These are phyloP conservation scores for Melanotaenia nigrans DNA, from an alignment of 2,797 vertebrate genomes.

Conservation along the genomic window DNA sequence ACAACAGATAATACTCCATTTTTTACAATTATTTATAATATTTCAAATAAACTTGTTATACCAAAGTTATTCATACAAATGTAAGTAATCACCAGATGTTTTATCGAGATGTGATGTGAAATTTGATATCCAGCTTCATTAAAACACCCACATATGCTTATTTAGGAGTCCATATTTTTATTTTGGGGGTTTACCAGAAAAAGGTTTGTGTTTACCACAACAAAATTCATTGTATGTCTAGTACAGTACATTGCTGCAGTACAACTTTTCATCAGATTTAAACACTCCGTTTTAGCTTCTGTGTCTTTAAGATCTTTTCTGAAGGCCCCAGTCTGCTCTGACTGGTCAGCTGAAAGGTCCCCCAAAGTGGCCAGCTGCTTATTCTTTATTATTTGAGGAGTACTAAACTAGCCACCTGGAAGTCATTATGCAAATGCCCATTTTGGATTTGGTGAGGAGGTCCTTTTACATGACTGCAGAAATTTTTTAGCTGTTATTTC, in stretches of 20 bases:
- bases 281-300: not conserved
- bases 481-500: conserved; percentile 4
- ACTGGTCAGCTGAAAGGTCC: not conserved
- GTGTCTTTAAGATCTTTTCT: not conserved
- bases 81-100: no score
- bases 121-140: no score
- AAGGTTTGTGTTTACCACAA: no score
- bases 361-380: not conserved
- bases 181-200: no score
- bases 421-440: not conserved
- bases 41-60: no score
- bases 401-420: not conserved
- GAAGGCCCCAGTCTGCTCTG: not conserved
- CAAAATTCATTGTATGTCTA: no score
- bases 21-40: no score
- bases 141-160: no score
- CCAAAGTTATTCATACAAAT: no score
- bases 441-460: not conserved
- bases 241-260: no score
- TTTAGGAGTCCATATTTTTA: not conserved
- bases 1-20: no score
- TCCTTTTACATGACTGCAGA: not conserved
- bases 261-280: not conserved
- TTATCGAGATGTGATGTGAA: no score
- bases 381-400: not conserved